A percentile compares a stretch with the other conserved stretches of the same genome.
phyloP scores from a whole-genome alignment of 2,113 vertebrate species.

The Orthonyx spaldingii region DNA sequence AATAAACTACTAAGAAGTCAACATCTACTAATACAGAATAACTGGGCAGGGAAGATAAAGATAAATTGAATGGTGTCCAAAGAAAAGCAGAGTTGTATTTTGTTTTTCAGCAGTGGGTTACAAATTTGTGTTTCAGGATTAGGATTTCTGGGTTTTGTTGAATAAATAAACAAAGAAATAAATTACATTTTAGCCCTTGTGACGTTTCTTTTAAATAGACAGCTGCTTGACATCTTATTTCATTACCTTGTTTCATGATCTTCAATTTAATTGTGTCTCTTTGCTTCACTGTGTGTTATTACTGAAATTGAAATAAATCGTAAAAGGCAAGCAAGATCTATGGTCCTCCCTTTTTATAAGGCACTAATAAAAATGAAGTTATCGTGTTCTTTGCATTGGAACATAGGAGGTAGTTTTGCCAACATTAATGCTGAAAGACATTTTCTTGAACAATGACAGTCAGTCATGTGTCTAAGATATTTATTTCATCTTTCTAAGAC shows the following conservation, averaged over 20 bases:
- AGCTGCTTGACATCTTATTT: background rate
- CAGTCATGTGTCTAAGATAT: background rate
- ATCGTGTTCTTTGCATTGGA: background rate
- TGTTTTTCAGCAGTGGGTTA: background rate
- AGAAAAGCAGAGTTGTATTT: background rate
- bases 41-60: background rate
- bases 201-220: background rate
- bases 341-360: background rate
- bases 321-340: background rate
- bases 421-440: background rate
- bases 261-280: background rate
- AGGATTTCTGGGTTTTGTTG: background rate
- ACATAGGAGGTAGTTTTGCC: background rate
- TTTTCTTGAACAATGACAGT: background rate
- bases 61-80: background rate
- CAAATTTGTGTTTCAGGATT: background rate
- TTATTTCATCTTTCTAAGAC: background rate
- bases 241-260: background rate
- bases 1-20: background rate
- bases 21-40: background rate
- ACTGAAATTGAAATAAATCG: background rate
- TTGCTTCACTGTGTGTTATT: background rate
- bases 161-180: background rate
- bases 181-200: background rate
- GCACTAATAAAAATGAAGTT: background rate